A percentile compares a stretch with the other conserved stretches of the same genome.
Evolutionary conservation across 2,888 invertebrate genomes (phyloP).

Genomic region (Hedya salicella): DNA sequence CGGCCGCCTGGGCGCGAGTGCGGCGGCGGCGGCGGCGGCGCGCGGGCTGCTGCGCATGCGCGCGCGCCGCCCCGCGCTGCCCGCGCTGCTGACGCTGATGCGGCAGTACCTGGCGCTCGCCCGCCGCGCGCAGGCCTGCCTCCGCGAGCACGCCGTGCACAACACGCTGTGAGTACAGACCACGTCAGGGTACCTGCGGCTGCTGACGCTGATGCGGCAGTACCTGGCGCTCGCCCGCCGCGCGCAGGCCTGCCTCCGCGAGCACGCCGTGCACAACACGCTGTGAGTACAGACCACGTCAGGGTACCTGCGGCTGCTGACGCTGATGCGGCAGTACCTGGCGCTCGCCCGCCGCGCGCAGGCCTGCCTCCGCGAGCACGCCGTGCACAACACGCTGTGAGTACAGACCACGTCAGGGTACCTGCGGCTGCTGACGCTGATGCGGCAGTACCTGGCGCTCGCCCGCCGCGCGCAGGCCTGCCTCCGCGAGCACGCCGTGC

Average conservation of each 20-base stretch:
- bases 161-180: slow-evolving; percentile 67
- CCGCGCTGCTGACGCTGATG: slow-evolving; percentile 60
- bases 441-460: slow-evolving; percentile 71
- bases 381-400: slow-evolving; percentile 68
- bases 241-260: slow-evolving; percentile 73
- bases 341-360: slow-evolving; percentile 70
- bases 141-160: slow-evolving; percentile 70
- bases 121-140: slow-evolving; percentile 70
- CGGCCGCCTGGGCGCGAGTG: slow-evolving; percentile 56
- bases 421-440: slow-evolving; percentile 58
- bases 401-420: slow-evolving; percentile 55
- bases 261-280: slow-evolving; percentile 65
- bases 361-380: slow-evolving; percentile 73
- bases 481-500: slow-evolving; percentile 69
- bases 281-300: slow-evolving; percentile 65
- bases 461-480: slow-evolving; percentile 73
- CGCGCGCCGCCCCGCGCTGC: slow-evolving; percentile 55
- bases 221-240: slow-evolving; percentile 71
- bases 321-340: slow-evolving; percentile 67
- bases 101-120: slow-evolving; percentile 70
- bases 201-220: slow-evolving; percentile 65
- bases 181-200: too few species aligned
- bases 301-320: too few species aligned
- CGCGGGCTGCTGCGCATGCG: slow-evolving; percentile 54
- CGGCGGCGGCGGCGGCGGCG: slow-evolving; percentile 55